Base-by-base conservation (phyloP, 2,888 invertebrate species). In the Monopis laevigella region DNA sequence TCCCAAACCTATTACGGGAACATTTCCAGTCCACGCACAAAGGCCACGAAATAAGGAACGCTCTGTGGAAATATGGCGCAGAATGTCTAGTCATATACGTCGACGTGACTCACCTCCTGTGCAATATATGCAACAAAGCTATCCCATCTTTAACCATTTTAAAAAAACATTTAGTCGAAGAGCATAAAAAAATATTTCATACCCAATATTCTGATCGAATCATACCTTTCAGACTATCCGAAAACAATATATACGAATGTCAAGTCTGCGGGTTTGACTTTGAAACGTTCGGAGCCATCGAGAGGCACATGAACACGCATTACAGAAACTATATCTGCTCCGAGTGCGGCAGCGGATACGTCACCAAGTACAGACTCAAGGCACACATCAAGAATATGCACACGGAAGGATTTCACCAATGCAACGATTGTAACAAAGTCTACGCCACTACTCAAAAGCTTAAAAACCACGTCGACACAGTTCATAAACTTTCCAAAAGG, bases 261-360 rank as follows among this genome's bases (percentile, higher is more conserved):
- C 69, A 70, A 46, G 45, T 70, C 0, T 77, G 77, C 5, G 66
- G 63, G 0, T 66, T 65, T 12, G 61, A 48, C 6, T 77, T 70
- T 26, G 74, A 75, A 43, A 75, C 75, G 0, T 77, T 75, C 39
- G 75, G 75, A 0, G 63, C 77, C 0, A 68, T 74, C 1, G 77
- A 77, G 19, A 41, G 72, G 0, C 77, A 78, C 44, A 78, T 78
- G 78, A 77, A 77, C 3, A 61, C 65, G 0, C 77, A 78, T 45
- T 78, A 59, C 43, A 62, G 72, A 17, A 75, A 75, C 12, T 72
- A 67, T 14, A 64, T 75, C 0, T 77, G 75, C 42, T 62, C 62
- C 10, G 66, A 67, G 2, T 77, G 75, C 14, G 77, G 74, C 0
- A 57, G 67, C 0, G 77, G 78, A 0, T 77, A 71, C 29, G 62